These are phyloP conservation scores for Xestia sexstrigata DNA, from an alignment of 2,888 invertebrate species.

Conservation along the genomic window DNA sequence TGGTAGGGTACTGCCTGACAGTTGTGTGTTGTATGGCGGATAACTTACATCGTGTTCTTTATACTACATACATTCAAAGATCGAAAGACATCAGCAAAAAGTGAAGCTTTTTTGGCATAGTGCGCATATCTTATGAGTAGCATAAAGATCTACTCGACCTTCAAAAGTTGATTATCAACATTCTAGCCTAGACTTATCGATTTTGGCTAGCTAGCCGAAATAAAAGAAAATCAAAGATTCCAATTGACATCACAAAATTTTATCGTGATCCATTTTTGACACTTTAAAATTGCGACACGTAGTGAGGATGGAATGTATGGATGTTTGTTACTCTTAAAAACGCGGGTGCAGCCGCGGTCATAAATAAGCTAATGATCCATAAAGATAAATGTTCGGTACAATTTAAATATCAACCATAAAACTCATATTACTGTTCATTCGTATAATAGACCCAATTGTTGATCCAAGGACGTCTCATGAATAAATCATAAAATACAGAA, in stretches of 20 bases:
- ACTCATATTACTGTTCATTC: conserved; percentile 34
- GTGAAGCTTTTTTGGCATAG: neutral
- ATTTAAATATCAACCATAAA: conserved; percentile 34
- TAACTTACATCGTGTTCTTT: neutral
- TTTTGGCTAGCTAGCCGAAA: neutral
- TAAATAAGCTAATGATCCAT: neutral
- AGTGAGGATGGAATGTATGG: neutral
- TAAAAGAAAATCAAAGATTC: neutral
- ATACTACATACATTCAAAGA: neutral
- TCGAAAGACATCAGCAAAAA: conserved; percentile 6
- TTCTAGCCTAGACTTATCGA: neutral
- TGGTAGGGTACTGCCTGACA: neutral
- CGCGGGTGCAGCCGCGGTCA: neutral
- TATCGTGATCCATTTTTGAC: neutral
- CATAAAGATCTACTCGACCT: neutral
- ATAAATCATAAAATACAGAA: conserved; percentile 44
- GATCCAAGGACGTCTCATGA: conserved; percentile 50
- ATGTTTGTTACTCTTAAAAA: neutral
- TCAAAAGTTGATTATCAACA: conserved; percentile 15
- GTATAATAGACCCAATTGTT: conserved; percentile 45
- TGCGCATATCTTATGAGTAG: neutral
- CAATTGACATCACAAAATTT: neutral
- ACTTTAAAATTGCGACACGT: neutral
- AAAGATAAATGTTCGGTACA: conserved; percentile 17
- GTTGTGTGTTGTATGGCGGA: neutral